Base-by-base conservation (phyloP, 2,113 vertebrate species). In the Microtus richardsoni region DNA sequence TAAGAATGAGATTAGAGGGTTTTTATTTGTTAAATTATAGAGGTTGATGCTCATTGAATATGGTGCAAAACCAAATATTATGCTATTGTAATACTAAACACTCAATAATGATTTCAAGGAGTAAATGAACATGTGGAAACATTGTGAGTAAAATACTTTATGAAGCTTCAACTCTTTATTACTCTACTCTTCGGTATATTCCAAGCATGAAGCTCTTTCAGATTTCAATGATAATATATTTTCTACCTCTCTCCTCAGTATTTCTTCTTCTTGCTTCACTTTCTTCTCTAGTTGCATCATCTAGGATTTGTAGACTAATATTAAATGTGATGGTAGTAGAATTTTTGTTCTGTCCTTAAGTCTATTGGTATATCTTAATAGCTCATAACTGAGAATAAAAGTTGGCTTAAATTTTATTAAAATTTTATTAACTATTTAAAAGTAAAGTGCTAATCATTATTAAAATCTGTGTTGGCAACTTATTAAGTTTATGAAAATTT, bases 391-490 rank as follows among this genome's bases (percentile, higher is more conserved):
- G 41, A 87, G 7, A 7, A 54, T 41, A 68, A 70, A 30, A 8
- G 58, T 26, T 92, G 8, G 11, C 13, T 89, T 79, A 89, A 36
- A 16, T 87, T 89, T 22, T 79, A 39, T 66, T 84, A 6, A 54
- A 89, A 90, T 64, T 93, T 94, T 64, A 89, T 54, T 70, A 49
- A 88, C 5, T 30, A 66, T 87, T 71, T 44, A 77, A 89, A 83
- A 91, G 30, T 9, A 52, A 28, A 82, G 62, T 58, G 16, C 7
- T 39, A 82, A 75, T 44, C 3, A 88, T 14, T 41, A 79, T 13
- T 96, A 5, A 93, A 33, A 75, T 74, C 54, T 87, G 39, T 33
- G 24, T 17, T 91, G 17, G 10, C 17, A 89, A 52, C 5, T 88
- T 21, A 73, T 77, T 94, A 36, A 66, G 75, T 91, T 88, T 19